These are phyloP conservation scores for Macrostomum lignano DNA, from an alignment of 1,140 invertebrate species.

Conservation along the genomic window DNA sequence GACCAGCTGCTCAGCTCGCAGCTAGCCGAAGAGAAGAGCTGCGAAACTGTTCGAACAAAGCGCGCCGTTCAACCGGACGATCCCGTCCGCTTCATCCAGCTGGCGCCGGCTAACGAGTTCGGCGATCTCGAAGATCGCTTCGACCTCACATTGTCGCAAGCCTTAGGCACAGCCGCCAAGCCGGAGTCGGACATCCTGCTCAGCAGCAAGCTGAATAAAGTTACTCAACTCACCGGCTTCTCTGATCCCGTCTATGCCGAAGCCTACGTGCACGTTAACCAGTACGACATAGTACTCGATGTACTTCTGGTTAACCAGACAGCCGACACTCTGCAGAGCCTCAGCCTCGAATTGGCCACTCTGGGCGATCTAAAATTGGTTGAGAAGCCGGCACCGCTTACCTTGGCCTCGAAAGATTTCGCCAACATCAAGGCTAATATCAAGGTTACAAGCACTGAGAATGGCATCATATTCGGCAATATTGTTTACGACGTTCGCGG, in stretches of 20 bases:
- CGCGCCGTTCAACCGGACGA: conserved; percentile 64
- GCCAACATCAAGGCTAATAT: conserved; percentile 84
- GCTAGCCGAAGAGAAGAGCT: too few relatives aligned
- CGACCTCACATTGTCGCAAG: conserved; percentile 68
- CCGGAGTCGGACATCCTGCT: conserved; percentile 33
- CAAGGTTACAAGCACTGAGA: conserved; percentile 66
- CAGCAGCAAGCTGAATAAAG: conserved; percentile 23
- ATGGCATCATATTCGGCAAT: conserved; percentile 96
- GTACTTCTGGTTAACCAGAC: conserved; percentile 76
- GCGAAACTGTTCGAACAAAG: too few relatives aligned
- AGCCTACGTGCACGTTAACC: conserved; percentile 92
- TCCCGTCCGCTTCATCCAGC: conserved; percentile 53
- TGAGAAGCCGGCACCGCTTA: conserved; percentile 74
- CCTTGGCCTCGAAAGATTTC: conserved; percentile 78
- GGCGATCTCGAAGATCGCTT: conserved; percentile 32
- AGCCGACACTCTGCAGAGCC: conserved; percentile 74
- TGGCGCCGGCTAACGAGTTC: conserved; percentile 40
- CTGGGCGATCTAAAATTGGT: conserved; percentile 74
- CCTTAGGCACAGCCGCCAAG: conserved; percentile 33
- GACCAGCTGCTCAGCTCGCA: too few relatives aligned
- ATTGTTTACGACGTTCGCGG: conserved; percentile 87
- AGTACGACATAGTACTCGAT: conserved; percentile 40
- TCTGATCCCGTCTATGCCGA: conserved; percentile 96
- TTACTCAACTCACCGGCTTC: conserved; percentile 95
- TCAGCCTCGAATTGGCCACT: conserved; percentile 80